Conservation (phyloP, 2,888 invertebrate species). For the Meteorus cinctellus region DNA sequence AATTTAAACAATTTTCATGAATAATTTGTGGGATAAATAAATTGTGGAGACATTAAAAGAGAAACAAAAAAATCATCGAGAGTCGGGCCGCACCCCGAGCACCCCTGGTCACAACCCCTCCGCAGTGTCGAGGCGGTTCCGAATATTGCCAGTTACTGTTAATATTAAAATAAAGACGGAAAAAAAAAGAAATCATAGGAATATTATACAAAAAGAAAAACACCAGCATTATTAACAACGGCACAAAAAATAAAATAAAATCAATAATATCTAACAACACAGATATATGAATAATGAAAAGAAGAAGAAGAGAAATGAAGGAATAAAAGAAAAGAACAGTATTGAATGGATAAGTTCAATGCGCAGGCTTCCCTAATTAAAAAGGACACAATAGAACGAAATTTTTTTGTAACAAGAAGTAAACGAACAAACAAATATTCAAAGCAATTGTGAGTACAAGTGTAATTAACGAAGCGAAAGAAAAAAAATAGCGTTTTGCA, state of each 20-base stretch:
- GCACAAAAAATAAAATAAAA: neutral
- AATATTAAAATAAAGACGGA: conserved; percentile 5
- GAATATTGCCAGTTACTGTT: conserved; percentile 37
- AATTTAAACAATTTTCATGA: neutral
- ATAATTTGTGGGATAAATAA: conserved; percentile 4
- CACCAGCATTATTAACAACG: conserved; percentile 12
- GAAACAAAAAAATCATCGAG: neutral
- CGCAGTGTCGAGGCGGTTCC: conserved; percentile 46
- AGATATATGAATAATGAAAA: neutral
- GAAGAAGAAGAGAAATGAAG: neutral
- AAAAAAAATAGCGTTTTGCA: conserved; percentile 44
- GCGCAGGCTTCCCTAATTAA: neutral
- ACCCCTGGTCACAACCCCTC: conserved; percentile 49
- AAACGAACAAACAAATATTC: conserved; percentile 19
- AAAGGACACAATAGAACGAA: neutral
- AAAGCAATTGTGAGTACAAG: conserved; percentile 9
- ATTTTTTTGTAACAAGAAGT: conserved; percentile 20
- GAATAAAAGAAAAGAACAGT: neutral
- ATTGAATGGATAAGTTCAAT: neutral
- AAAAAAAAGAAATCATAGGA: conserved; percentile 1
- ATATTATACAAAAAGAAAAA: neutral
- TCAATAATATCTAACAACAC: neutral
- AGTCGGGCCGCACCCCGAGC: conserved; percentile 46
- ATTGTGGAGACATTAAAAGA: neutral
- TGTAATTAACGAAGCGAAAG: conserved; percentile 37